Conservation (phyloP, 2,888 invertebrate species). For the Mesorhabditis belari region DNA sequence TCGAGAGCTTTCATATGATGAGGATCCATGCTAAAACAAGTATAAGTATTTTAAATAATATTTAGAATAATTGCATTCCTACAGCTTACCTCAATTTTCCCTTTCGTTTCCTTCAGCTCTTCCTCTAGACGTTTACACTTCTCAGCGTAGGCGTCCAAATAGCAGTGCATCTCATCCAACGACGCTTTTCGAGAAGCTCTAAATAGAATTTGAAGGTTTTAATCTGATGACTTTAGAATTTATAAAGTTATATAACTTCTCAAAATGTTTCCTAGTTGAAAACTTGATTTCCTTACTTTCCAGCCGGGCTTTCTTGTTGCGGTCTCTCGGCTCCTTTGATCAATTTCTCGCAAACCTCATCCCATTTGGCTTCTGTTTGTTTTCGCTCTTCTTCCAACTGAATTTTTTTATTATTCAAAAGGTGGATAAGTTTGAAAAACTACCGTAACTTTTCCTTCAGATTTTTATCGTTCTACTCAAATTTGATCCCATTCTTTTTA, state of each 20-base stretch:
- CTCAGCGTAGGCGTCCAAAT: slow-evolving; percentile 20
- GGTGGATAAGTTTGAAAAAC: no score
- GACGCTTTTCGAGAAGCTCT: not conserved
- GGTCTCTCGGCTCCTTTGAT: not conserved
- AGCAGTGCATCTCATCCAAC: slow-evolving; percentile 14
- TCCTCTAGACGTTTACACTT: slow-evolving; percentile 11
- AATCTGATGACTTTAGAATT: no score
- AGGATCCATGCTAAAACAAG: no score
- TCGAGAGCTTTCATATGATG: not conserved
- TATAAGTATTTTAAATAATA: no score
- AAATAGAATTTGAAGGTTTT: no score
- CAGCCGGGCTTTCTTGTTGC: not conserved
- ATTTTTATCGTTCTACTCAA: not conserved
- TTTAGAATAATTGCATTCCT: no score
- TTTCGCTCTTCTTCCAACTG: slow-evolving; percentile 17
- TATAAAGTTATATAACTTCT: no score
- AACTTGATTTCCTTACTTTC: no score
- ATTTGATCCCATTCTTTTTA: not conserved
- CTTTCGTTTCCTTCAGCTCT: not conserved
- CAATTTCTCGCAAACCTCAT: slow-evolving; percentile 7
- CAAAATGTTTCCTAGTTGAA: no score
- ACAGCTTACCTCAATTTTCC: not conserved
- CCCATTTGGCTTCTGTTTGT: slow-evolving; percentile 12
- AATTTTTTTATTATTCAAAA: no score
- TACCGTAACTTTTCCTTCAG: no score